phyloP scores from a whole-genome alignment of 2,113 vertebrate species.

The Pterocles orientalis region DNA sequence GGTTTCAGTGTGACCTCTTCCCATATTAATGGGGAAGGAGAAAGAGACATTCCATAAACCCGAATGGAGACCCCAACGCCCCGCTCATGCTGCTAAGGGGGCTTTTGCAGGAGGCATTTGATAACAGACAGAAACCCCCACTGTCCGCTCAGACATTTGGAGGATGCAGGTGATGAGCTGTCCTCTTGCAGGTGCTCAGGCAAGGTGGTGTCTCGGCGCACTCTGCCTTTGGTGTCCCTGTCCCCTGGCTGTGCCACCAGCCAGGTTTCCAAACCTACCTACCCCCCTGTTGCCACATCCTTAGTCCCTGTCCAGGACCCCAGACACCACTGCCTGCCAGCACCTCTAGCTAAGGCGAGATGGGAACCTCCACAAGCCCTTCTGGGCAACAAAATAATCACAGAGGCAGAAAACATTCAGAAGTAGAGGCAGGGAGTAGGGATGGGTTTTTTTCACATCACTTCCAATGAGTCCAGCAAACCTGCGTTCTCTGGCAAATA shows the following conservation, averaged over 20 bases:
- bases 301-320: neutral
- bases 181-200: neutral
- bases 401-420: neutral
- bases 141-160: neutral
- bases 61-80: accelerated
- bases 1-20: neutral
- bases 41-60: neutral
- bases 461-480: too few relatives aligned
- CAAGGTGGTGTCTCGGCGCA: neutral
- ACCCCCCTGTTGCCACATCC: neutral
- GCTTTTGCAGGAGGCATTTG: neutral
- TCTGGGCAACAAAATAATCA: neutral
- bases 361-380: neutral
- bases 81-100: neutral
- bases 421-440: neutral
- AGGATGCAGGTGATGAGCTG: neutral
- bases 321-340: neutral
- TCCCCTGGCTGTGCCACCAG: neutral
- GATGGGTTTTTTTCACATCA: neutral
- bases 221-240: neutral
- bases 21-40: neutral
- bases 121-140: neutral
- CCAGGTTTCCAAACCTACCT: neutral
- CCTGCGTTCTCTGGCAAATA: neutral
- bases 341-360: neutral